A percentile compares a stretch with the other conserved stretches of the same genome.
phyloP scores from a whole-genome alignment of 2,888 invertebrate species.

The Agrotis clavis region DNA sequence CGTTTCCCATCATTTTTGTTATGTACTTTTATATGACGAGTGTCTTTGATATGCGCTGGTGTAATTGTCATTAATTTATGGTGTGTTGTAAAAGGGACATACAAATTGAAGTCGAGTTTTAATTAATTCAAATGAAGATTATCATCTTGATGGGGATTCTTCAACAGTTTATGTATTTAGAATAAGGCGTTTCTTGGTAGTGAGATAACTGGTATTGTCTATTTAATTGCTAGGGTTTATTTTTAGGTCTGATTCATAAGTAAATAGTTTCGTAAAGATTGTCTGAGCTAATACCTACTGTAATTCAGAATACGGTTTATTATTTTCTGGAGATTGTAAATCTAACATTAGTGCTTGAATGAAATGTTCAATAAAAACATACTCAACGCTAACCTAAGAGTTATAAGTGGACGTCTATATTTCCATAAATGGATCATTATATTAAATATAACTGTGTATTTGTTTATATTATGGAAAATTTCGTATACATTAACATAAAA shows the following conservation, averaged over 20 bases:
- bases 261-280: not conserved
- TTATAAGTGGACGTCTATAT: not conserved
- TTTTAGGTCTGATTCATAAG: constrained; percentile 30
- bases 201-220: constrained; percentile 6
- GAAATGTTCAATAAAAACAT: not conserved
- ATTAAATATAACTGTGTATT: constrained; percentile 13
- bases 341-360: not conserved
- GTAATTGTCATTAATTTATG: constrained; percentile 38
- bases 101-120: constrained; percentile 39
- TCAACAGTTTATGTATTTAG: constrained; percentile 11
- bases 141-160: constrained; percentile 40
- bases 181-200: constrained; percentile 28
- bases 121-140: constrained; percentile 50
- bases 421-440: constrained; percentile 17
- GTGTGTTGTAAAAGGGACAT: constrained; percentile 28
- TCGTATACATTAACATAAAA: constrained; percentile 3
- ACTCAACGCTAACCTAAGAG: not conserved
- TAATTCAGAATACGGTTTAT: not conserved
- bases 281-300: not conserved
- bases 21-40: constrained; percentile 20
- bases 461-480: constrained; percentile 14
- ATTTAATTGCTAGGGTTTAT: constrained; percentile 21
- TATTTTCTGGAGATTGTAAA: not conserved
- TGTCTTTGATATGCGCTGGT: constrained; percentile 12
- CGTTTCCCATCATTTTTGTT: constrained; percentile 37